A percentile compares a stretch with the other conserved stretches of the same genome.
These are phyloP conservation scores for Cirrhinus molitorella DNA, from an alignment of 2,797 vertebrate species.

Conservation along the genomic window DNA sequence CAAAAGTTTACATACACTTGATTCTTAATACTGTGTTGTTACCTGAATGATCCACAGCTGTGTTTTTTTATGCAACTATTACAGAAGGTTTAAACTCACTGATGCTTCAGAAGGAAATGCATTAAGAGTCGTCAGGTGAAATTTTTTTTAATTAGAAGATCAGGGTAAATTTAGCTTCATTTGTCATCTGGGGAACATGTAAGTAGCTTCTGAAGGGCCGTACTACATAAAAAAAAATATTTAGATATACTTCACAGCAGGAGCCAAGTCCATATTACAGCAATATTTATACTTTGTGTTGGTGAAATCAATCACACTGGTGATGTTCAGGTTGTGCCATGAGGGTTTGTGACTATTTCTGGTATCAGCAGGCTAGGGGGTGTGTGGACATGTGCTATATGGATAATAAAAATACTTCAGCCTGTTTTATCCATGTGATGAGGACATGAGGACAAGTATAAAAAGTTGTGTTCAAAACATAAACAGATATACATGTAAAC, in stretches of 20 bases:
- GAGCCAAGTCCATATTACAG: neutral
- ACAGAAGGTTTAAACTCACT: no score
- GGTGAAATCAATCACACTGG: neutral
- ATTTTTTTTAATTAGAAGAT: no score
- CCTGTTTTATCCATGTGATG: conserved; percentile 8
- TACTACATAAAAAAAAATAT: no score
- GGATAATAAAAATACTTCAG: conserved; percentile 32
- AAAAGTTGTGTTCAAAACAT: neutral
- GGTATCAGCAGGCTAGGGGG: conserved; percentile 35
- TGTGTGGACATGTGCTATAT: conserved; percentile 31
- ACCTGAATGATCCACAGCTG: no score
- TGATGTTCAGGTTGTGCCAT: conserved; percentile 16
- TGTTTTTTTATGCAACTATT: no score
- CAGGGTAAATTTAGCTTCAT: no score
- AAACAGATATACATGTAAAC: neutral
- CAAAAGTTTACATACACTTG: no score
- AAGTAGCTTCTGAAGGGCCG: no score
- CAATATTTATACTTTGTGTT: neutral
- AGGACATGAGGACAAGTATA: neutral
- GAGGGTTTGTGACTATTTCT: conserved; percentile 52
- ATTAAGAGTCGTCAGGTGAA: no score
- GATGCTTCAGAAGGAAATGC: no score
- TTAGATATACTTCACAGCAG: neutral
- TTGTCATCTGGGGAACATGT: no score
- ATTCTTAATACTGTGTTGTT: no score